Conservation (phyloP, 2,888 invertebrate species). For the Morpho deidamia region DNA sequence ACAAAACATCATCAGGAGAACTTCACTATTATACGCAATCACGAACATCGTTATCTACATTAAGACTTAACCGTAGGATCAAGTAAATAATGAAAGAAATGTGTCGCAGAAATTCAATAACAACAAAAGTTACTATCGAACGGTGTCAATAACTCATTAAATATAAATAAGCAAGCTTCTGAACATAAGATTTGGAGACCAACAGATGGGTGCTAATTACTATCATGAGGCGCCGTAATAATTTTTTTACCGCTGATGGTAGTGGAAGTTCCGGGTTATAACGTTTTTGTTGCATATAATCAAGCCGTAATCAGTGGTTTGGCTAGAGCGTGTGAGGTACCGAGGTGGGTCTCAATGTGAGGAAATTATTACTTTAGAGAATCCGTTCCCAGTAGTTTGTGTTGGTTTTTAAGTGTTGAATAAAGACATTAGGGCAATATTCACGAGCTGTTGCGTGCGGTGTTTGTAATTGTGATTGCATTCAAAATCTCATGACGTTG, state of each 20-base stretch:
- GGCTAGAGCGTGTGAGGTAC: slow-evolving; percentile 69
- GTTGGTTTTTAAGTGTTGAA: slow-evolving; percentile 50
- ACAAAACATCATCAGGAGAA: no score
- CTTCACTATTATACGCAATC: no score
- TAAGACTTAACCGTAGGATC: no score
- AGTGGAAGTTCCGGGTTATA: slow-evolving; percentile 71
- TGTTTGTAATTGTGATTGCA: slow-evolving; percentile 55
- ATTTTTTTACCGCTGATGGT: slow-evolving; percentile 69
- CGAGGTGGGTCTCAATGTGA: slow-evolving; percentile 40
- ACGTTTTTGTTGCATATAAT: slow-evolving; percentile 74
- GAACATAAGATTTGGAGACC: slow-evolving; percentile 66
- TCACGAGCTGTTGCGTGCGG: slow-evolving; percentile 66
- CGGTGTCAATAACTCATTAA: neutral
- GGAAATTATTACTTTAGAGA: slow-evolving; percentile 67
- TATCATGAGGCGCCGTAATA: slow-evolving; percentile 73
- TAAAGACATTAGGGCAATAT: slow-evolving; percentile 71
- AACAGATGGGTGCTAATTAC: slow-evolving; percentile 76
- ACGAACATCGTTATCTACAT: no score
- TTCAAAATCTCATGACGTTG: slow-evolving; percentile 54
- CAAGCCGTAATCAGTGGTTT: slow-evolving; percentile 70
- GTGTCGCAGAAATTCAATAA: no score
- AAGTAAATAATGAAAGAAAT: no score
- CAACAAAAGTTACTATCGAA: no score
- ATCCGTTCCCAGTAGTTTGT: slow-evolving; percentile 49
- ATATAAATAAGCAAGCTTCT: slow-evolving; percentile 35